Percentiles rank a stretch among this genome's conserved stretches.
phyloP scores from a whole-genome alignment of 2,888 invertebrate species.

The Ellobium chinense region DNA sequence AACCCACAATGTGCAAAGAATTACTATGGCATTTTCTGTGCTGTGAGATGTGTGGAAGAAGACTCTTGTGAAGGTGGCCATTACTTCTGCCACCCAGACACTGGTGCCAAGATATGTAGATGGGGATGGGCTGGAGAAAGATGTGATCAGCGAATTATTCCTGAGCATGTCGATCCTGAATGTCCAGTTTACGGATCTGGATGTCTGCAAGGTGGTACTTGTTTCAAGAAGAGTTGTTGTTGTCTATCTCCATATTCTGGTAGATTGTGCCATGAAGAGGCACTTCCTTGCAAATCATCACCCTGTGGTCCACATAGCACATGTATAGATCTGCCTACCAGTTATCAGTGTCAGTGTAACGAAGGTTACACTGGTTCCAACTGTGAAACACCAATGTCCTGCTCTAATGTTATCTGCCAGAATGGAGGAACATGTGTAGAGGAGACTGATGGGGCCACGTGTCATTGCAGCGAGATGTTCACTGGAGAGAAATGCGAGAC shows the following conservation, averaged over 20 bases:
- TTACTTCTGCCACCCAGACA: slow-evolving; percentile 48
- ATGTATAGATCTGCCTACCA: slow-evolving; percentile 52
- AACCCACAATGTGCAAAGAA: slow-evolving; percentile 38
- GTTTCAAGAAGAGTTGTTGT: slow-evolving; percentile 52
- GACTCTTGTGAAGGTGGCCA: slow-evolving; percentile 52
- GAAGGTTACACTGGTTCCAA: slow-evolving; percentile 51
- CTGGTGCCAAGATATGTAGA: slow-evolving; percentile 47
- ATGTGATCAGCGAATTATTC: slow-evolving; percentile 41
- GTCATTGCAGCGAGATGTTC: slow-evolving; percentile 58
- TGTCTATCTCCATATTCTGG: slow-evolving; percentile 55
- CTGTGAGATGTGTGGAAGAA: slow-evolving; percentile 43
- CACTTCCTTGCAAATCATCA: slow-evolving; percentile 50
- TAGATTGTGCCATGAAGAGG: slow-evolving; percentile 49
- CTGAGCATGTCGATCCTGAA: slow-evolving; percentile 24
- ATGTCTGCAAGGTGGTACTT: slow-evolving; percentile 53
- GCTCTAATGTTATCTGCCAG: slow-evolving; percentile 65
- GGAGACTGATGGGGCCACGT: slow-evolving; percentile 80
- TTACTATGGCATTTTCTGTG: slow-evolving; percentile 48
- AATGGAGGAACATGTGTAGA: slow-evolving; percentile 90
- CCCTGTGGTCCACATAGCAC: slow-evolving; percentile 56
- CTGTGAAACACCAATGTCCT: slow-evolving; percentile 42
- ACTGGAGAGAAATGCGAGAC: slow-evolving; percentile 60
- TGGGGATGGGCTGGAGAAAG: slow-evolving; percentile 51
- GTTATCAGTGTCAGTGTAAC: slow-evolving; percentile 57
- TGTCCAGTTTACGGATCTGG: slow-evolving; percentile 25